Base-by-base conservation (phyloP, 2,888 invertebrate species). In the Lingula anatina region DNA sequence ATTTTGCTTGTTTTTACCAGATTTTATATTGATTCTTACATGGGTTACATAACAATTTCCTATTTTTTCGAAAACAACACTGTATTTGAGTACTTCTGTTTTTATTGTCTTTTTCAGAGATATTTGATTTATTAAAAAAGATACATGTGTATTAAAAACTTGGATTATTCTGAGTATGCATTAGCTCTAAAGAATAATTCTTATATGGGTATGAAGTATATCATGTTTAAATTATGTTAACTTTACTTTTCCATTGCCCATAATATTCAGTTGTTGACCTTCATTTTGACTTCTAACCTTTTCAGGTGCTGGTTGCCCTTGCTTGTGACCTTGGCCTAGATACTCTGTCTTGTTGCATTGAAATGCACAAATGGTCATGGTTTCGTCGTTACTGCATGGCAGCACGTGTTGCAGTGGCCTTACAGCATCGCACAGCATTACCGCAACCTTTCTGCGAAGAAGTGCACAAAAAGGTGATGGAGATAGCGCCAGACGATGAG, bases 331-430 rank as follows among this genome's bases (percentile, higher is more conserved):
- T 95, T 43, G 88, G 78, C 40, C 77, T 95, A 47, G 95, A 95
- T 64, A 81, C 82, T 12, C 82, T 86, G 64, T 79, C 84, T 3
- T 85, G 84, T 26, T 82, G 85, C 53, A 80, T 82, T 1, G 89
- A 89, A 60, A 84, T 85, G 59, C 89, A 83, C 79, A 89, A 84
- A 75, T 94, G 84, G 93, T 86, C 86, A 1, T 92, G 91, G 91
- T 91, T 92, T 76, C 84, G 90, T 51, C 84, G 92, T 2, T 95
- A 93, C 79, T 94, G 94, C 72, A 84, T 90, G 49, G 91, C 93
- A 0, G 86, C 91, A 0, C 83, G 94, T 4, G 90, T 93, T 0
- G 89, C 92, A 0, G 86, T 89, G 63, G 83, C 92, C 0, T 81
- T 96, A 0, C 85, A 91, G 35, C 85, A 87, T 44, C 83, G 85